These are phyloP conservation scores for Synanthedon formicaeformis DNA, from an alignment of 2,888 invertebrate genomes.

Conservation along the genomic window DNA sequence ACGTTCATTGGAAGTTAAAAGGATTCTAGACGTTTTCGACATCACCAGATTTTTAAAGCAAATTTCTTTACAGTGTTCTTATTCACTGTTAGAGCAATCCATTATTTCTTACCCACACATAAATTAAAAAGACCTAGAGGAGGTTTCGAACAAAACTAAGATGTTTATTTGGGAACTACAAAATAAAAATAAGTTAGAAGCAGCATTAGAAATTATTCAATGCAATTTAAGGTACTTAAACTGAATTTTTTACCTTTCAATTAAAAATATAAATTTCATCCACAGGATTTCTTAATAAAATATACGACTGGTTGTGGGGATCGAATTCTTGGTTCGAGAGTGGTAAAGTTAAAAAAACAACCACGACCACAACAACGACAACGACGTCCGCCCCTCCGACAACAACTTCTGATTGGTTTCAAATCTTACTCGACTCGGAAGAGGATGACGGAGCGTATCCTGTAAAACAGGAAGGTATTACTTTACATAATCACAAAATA, in stretches of 20 bases:
- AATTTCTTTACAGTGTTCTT: no score
- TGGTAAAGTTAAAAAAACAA: slow-evolving; percentile 21
- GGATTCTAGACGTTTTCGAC: no score
- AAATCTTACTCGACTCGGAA: slow-evolving; percentile 46
- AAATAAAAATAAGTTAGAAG: no score
- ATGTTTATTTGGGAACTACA: no score
- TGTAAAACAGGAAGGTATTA: slow-evolving; percentile 1
- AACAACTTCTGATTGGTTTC: slow-evolving; percentile 48
- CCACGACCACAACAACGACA: slow-evolving; percentile 34
- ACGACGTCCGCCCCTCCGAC: slow-evolving; percentile 28
- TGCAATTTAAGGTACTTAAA: background rate
- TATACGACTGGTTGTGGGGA: slow-evolving; percentile 45
- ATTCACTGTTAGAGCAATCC: no score
- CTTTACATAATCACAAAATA: no score
- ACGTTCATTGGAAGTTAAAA: no score
- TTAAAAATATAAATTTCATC: background rate
- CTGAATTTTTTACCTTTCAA: background rate
- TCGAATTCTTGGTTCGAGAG: slow-evolving; percentile 54
- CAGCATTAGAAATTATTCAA: background rate
- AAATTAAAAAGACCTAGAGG: no score
- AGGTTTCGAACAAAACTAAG: no score
- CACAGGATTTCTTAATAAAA: slow-evolving; percentile 41
- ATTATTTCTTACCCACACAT: no score
- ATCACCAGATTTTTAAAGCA: no score
- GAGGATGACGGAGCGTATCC: slow-evolving; percentile 41